Percentiles rank a stretch among this genome's conserved stretches.
phyloP scores from a whole-genome alignment of 2,797 vertebrate genomes.

The Enteromius trimaculatus region DNA sequence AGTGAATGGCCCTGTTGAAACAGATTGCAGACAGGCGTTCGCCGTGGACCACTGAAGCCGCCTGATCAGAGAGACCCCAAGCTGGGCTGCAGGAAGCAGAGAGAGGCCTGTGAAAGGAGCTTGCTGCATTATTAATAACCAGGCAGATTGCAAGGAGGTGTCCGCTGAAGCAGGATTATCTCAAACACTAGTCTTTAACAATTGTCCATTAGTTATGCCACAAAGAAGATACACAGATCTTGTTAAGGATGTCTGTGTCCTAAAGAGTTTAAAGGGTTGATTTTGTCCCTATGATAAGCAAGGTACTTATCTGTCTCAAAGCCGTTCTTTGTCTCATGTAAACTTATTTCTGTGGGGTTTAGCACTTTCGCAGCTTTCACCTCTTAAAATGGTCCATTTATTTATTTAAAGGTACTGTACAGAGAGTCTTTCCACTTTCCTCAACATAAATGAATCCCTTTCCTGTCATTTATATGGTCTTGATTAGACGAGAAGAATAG shows the following conservation, averaged over 20 bases:
- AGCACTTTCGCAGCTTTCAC: not conserved
- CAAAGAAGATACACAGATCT: conserved; percentile 33
- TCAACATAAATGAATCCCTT: conserved; percentile 2
- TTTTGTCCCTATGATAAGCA: not conserved
- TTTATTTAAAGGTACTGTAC: not conserved
- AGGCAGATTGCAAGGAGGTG: conserved; percentile 68
- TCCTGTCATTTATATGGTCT: conserved; percentile 32
- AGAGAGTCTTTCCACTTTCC: not conserved
- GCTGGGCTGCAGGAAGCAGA: conserved; percentile 69
- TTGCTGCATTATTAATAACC: conserved; percentile 78
- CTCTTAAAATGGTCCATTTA: not conserved
- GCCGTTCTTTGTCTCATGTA: not conserved
- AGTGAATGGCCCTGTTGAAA: conserved; percentile 81
- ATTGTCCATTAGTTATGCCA: conserved; percentile 58
- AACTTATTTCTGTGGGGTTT: not conserved
- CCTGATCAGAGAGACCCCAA: conserved; percentile 72
- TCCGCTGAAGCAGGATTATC: conserved; percentile 59
- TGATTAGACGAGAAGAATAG: conserved; percentile 23
- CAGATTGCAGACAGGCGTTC: conserved; percentile 81
- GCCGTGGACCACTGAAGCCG: conserved; percentile 70
- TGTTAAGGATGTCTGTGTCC: not conserved
- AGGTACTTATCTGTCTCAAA: not conserved
- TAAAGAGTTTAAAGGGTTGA: conserved; percentile 1
- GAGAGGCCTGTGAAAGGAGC: conserved; percentile 62
- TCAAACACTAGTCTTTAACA: conserved; percentile 60